Base-by-base conservation (phyloP, 2,113 vertebrate species). In the Caracal caracal region DNA sequence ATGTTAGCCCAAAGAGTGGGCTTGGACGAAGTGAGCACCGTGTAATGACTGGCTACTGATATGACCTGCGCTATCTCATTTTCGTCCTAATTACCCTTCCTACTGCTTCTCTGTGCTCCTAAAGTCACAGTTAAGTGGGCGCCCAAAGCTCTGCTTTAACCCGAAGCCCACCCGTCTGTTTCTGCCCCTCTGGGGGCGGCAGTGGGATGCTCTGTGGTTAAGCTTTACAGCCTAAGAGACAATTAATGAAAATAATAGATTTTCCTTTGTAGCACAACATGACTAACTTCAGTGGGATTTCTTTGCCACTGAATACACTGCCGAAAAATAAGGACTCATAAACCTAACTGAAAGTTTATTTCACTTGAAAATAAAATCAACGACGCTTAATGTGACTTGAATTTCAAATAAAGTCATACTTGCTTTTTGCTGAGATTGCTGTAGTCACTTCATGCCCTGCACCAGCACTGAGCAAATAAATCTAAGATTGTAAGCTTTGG, bases 371-470 rank as follows among this genome's bases (percentile, higher is more conserved):
- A 88, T 70, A 88, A 89, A 98, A 79, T 37, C 94, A 71, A 47
- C 95, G 53, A 13, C n/a, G 20, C 76, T 90, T 93, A 79, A 88
- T 95, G 59, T 24, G 22, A 53, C 85, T 92, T 88, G 80, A 87
- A 73, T 96, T 94, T 94, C 85, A 94, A 95, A 88, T 88, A 24
- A 85, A 95, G 76, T 80, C 59, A 5, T 82, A 88, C 94, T 84
- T 47, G 66, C 83, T 66, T 85, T 94, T 63, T 81, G 65, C n/a
- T 4, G 47, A 90, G 59, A 43, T 66, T 40, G 10, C 3, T 71
- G 83, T 30, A 19, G 43, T 53, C 78, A 61, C n/a, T 88, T 71
- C 78, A 81, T 49, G 61, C 37, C 24, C 19, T 28, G 37, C 35
- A 53, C 51, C 12, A 87, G 76, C 70, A 43, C 51, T 8, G 49